Evolutionary conservation across 2,888 invertebrate species (phyloP).

Genomic region (Pseudolycoriella hygida): DNA sequence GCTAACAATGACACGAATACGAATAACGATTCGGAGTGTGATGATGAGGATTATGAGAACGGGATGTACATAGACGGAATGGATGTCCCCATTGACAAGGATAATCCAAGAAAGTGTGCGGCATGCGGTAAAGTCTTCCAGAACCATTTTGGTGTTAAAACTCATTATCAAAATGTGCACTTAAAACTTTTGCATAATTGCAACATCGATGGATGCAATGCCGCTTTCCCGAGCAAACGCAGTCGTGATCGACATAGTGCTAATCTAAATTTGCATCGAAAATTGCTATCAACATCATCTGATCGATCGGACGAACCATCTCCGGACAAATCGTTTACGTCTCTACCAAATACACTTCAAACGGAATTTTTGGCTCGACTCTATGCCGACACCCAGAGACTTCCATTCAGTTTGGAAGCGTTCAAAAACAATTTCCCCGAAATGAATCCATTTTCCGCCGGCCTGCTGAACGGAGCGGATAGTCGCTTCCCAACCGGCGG

Average conservation of each 20-base stretch:
- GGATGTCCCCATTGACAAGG: conserved; percentile 80
- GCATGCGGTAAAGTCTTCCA: conserved; percentile 88
- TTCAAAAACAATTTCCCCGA: conserved; percentile 30
- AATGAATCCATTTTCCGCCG: conserved; percentile 8
- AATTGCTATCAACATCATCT: conserved; percentile 57
- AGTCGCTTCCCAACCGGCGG: conserved; percentile 15
- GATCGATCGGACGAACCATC: conserved; percentile 17
- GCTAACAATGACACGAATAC: conserved; percentile 35
- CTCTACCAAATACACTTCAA: conserved; percentile 39
- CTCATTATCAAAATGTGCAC: conserved; percentile 91
- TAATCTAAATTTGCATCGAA: conserved; percentile 79
- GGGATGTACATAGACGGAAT: conserved; percentile 49
- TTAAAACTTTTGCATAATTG: conserved; percentile 91
- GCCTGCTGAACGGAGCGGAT: conserved; percentile 8
- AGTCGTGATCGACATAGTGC: conserved; percentile 85
- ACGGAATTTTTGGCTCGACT: conserved; percentile 62
- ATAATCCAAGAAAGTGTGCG: conserved; percentile 78
- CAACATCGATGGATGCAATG: conserved; percentile 85
- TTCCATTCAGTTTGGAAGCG: conserved; percentile 44
- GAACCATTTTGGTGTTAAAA: conserved; percentile 83
- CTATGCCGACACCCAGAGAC: conserved; percentile 49
- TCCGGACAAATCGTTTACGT: conserved; percentile 23
- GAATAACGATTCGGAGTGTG: conserved; percentile 40
- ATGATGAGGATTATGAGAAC: conserved; percentile 45
- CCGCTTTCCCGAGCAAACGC: conserved; percentile 83